These are phyloP conservation scores for Cryptophagus acutangulus DNA, from an alignment of 2,888 invertebrate species.

Conservation along the genomic window DNA sequence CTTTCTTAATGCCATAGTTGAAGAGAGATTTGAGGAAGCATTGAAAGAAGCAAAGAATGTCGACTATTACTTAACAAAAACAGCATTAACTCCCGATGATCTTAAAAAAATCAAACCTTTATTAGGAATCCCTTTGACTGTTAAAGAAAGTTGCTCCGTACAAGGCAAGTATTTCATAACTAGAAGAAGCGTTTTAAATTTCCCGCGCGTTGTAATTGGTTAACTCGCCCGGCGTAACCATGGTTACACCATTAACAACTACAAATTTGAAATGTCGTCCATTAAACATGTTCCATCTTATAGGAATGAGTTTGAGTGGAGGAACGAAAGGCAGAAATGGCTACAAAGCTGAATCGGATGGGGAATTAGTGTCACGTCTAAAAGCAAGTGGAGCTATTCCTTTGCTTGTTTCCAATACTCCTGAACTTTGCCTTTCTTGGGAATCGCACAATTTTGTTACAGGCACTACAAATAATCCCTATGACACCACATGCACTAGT, in stretches of 20 bases:
- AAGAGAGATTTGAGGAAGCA: slow-evolving; percentile 70
- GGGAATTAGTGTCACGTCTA: slow-evolving; percentile 50
- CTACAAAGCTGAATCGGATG: slow-evolving; percentile 49
- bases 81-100: slow-evolving; percentile 27
- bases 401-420: slow-evolving; percentile 59
- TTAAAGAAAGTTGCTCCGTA: slow-evolving; percentile 74
- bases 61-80: slow-evolving; percentile 49
- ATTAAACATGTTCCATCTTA: neutral
- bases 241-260: too few species aligned
- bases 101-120: slow-evolving; percentile 56
- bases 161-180: slow-evolving; percentile 57
- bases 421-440: slow-evolving; percentile 59
- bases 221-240: too few species aligned
- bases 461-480: slow-evolving; percentile 61
- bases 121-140: slow-evolving; percentile 75
- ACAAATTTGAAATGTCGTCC: neutral
- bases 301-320: slow-evolving; percentile 43
- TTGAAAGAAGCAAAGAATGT: slow-evolving; percentile 66
- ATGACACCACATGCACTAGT: slow-evolving; percentile 53
- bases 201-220: too few species aligned
- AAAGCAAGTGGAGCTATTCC: slow-evolving; percentile 57
- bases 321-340: slow-evolving; percentile 37
- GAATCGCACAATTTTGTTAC: slow-evolving; percentile 57
- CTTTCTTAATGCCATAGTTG: slow-evolving; percentile 72
- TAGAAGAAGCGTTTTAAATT: neutral